phyloP scores from a whole-genome alignment of 2,113 vertebrate species.

The Cromileptes altivelis region DNA sequence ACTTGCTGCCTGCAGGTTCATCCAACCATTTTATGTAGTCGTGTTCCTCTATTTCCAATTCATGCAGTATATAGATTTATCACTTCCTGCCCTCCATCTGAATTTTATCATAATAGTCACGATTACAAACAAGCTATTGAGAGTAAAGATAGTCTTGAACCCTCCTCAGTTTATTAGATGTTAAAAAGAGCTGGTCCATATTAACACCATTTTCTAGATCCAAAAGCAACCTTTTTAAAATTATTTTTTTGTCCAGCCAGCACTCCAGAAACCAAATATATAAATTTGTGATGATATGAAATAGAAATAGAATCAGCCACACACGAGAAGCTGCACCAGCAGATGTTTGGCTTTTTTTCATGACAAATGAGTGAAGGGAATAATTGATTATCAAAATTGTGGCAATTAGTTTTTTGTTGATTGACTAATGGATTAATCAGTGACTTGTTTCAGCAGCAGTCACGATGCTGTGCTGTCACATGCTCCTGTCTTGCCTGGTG shows the following conservation, averaged over 20 bases:
- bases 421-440: slow-evolving; percentile 3
- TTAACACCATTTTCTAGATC: neutral
- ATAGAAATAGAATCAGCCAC: neutral
- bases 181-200: neutral
- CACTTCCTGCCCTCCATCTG: too few species aligned
- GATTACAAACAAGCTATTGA: neutral
- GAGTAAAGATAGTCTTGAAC: neutral
- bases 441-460: neutral
- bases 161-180: neutral
- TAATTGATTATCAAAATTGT: slow-evolving; percentile 2
- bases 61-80: too few species aligned
- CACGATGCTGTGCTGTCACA: neutral
- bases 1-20: too few species aligned
- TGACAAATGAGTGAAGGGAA: neutral
- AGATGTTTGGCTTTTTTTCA: neutral
- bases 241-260: neutral
- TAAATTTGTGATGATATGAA: neutral
- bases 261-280: neutral
- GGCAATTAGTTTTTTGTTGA: slow-evolving; percentile 13
- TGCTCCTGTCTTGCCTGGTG: neutral
- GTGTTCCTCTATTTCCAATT: too few species aligned
- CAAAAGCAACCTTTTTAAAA: neutral
- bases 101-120: too few species aligned
- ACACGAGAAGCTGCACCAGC: neutral
- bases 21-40: too few species aligned